These are phyloP conservation scores for Drosophila bipectinata DNA, from an alignment of 1,140 invertebrate species.

Conservation along the genomic window DNA sequence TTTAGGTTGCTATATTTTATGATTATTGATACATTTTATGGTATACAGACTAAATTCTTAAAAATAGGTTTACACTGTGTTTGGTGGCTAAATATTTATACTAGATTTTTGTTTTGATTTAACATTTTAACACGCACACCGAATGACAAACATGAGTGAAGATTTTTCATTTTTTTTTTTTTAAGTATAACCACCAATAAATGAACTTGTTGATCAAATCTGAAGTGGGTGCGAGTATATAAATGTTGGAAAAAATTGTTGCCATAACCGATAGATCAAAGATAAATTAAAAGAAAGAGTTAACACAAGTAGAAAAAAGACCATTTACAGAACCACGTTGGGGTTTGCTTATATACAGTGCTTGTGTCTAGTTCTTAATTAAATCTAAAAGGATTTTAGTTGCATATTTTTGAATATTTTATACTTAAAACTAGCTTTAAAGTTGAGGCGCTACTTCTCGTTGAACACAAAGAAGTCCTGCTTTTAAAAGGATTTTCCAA, in stretches of 20 bases:
- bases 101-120: slow-evolving; percentile 58
- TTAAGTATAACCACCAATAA: slow-evolving; percentile 26
- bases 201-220: slow-evolving; percentile 20
- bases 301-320: slow-evolving; percentile 33
- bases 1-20: slow-evolving; percentile 49
- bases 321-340: slow-evolving; percentile 50
- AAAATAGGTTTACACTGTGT: slow-evolving; percentile 42
- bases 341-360: slow-evolving; percentile 59
- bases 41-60: slow-evolving; percentile 51
- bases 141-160: slow-evolving; percentile 33
- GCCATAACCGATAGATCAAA: slow-evolving; percentile 63
- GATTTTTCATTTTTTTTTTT: slow-evolving; percentile 2
- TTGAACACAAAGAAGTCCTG: slow-evolving; percentile 36
- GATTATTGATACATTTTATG: slow-evolving; percentile 60
- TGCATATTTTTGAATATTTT: slow-evolving; percentile 29
- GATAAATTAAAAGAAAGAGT: slow-evolving; percentile 15
- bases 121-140: slow-evolving; percentile 54
- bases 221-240: slow-evolving; percentile 33
- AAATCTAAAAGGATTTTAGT: slow-evolving; percentile 16
- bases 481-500: slow-evolving; percentile 10
- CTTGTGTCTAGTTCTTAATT: slow-evolving; percentile 42
- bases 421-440: slow-evolving; percentile 47
- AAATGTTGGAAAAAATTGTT: slow-evolving; percentile 45
- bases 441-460: slow-evolving; percentile 47
- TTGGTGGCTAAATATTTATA: slow-evolving; percentile 61